Base-by-base conservation (phyloP, 2,797 vertebrate species). In the Lacerta agilis region DNA sequence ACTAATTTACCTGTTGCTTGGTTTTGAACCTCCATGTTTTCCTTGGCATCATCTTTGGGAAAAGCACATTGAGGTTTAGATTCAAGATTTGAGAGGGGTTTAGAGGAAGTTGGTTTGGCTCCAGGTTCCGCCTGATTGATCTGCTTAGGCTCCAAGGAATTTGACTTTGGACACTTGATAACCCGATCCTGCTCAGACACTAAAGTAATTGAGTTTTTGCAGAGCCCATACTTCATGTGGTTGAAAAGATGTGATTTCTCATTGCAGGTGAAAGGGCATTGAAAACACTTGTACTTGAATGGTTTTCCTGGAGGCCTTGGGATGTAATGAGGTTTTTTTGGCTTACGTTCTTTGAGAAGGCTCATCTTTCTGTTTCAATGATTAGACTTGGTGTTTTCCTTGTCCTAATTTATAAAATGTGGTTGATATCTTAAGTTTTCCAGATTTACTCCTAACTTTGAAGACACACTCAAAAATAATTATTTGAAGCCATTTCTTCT, bases 231-330 rank as follows among this genome's bases (percentile, higher is more conserved):
- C 95, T 99, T 99, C 99, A 99, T 99, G 90, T 99, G 99, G 94
- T 99, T 99, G 87, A 99, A 99, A 86, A 99, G 98, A 79, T 99
- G 99, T 10, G 99, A 99, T 96, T 99, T 99, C 93, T 99, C 98
- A 0, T 99, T 99, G 97, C 99, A 99, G 36, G 99, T 99, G 89
- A 99, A 99, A 36, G 99, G 99, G 83, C 99, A 99, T 89, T 99
- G 99, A 97, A 99, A 99, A 89, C 99, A 99, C 96, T 99, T 99
- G 95, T 99, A 99, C 95, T 98, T 99, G 95, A 98, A 99, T 1
- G 99, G 99, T 90, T 99, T 99, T 85, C 99, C 99, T 0, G 98
- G 98, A 5, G 99, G 99, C 82, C 99, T 95, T 6, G 99, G 99
- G 93, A 99, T 99, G 91, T 99, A 99, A 90, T 99, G 99, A 7